Base-by-base conservation (phyloP, 2,113 vertebrate species). In the Coregonus clupeaformis region DNA sequence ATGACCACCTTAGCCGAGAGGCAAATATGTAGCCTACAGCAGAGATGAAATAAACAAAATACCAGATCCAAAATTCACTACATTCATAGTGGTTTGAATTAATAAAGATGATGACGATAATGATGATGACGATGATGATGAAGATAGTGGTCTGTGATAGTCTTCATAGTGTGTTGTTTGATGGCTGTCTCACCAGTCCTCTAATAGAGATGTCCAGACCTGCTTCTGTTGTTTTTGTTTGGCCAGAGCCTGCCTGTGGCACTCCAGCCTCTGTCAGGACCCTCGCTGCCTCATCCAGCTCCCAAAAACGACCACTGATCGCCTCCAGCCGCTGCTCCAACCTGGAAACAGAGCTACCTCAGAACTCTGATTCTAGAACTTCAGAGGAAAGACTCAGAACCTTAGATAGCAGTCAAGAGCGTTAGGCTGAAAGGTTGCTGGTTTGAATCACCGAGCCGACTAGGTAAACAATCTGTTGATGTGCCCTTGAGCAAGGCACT, bases 271-370 rank as follows among this genome's bases (percentile, higher is more conserved):
- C 75, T 0, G 11, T 84, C 78, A 95, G 86, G 1, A 47, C 75
- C 29, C 85, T 81, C 79, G 89, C 74, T 77, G 77, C 81, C 1
- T n/a, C 78, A 27, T 93, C 91, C 71, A 94, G 83, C 47, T 84
- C 82, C 11, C 78, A 82, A 76, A 94, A 93, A 3, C 72, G 90
- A 60, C 71, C 68, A 72, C 92, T 85, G 76, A 94, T 27, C 1
- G 18, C 74, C 14, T 86, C 86, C 64, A 95, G 87, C 79, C 88
- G 90, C 49, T 69, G 67, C 3, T 92, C 91, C 20, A 94, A 82
- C 27, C 94, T 95, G 68, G 0, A 20, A 64, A 64, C 22, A 64
- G 3, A 27, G 11, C n/a, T 11, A 4, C 2, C 13, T 4, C 12
- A 20, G 55, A 20, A 16, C 20, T 5, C 18, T 12, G 2, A 14